These are phyloP conservation scores for Bergia puertoricense DNA, from an alignment of 92 coral and sea anemone genomes.

Conservation along the genomic window DNA sequence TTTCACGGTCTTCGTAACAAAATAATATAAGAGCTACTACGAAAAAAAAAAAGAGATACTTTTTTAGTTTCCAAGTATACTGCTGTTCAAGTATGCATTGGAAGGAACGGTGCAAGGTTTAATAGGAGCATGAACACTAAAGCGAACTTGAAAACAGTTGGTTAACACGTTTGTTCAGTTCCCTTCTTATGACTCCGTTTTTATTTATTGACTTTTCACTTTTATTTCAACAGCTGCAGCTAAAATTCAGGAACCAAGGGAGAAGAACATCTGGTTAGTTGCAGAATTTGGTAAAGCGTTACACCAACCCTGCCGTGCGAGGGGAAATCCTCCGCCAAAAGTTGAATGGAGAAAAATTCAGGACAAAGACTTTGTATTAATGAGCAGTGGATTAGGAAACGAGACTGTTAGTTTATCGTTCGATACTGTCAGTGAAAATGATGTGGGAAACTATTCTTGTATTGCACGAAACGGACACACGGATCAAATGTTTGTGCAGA, in stretches of 20 bases:
- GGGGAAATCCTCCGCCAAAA: constrained; percentile 71
- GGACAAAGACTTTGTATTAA: constrained; percentile 1
- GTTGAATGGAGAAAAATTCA: constrained; percentile 61
- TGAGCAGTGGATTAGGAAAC: constrained; percentile 43
- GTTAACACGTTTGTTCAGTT: too few species aligned
- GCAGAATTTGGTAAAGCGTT: constrained; percentile 39
- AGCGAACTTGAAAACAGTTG: too few species aligned
- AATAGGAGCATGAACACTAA: too few species aligned
- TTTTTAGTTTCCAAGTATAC: too few species aligned
- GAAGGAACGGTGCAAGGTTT: too few species aligned
- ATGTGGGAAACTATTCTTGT: constrained; percentile 65
- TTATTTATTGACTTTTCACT: too few species aligned
- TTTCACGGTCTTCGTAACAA: too few species aligned
- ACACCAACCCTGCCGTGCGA: constrained; percentile 60
- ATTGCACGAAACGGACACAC: constrained; percentile 4
- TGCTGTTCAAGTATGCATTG: too few species aligned
- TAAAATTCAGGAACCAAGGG: constrained; percentile 20
- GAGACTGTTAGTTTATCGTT: constrained; percentile 33
- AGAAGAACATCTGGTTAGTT: not conserved
- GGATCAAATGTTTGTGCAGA: constrained; percentile 22
- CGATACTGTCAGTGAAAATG: constrained; percentile 43
- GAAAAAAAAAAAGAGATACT: too few species aligned
- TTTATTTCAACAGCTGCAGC: not conserved
- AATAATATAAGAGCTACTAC: too few species aligned
- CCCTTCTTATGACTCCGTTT: too few species aligned